Evolutionary conservation across 1,140 invertebrate genomes (phyloP), one percentile per base, ranked within the genome.

Genomic region (Calephelis nemesis): DNA sequence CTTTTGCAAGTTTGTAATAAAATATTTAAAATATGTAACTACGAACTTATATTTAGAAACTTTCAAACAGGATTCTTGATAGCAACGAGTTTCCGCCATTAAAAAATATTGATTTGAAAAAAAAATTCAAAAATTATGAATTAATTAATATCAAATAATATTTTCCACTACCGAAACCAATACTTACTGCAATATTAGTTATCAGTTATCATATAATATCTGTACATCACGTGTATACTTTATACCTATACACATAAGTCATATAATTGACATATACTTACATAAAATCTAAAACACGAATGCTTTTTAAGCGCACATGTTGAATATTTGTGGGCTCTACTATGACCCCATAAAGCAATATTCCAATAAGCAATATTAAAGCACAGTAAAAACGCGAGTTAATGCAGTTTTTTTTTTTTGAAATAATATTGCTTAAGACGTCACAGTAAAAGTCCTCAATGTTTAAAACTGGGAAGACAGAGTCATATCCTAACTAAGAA

Each of bases 231-330:
- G 52, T 54, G 9, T 54, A 54, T 58, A 30, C 50, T 54, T 9
- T 10, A 12, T 58, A 58, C 19, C 5, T 58, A 58, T 30, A 58
- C 54, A 58, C 19, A 58, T 58, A 39, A 10, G 10, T 58, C 30
- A 11, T 1, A 30, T 12, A 58, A 10, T 30, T 39, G 39, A 10
- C 12, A 30, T 30, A 58, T 11, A 10, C 12, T 30, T 58, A 58
- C 19, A 39, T 58, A 58, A 58, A 39, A 39, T 10, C 54, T 39
- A 58, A 19, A 30, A 58, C 54, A 39, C 10, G 11, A 30, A 39
- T 58, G 54, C 54, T 58, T 58, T 58, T 30, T 30, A 58, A 58
- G 54, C 54, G 30, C 30, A 58, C 7, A 58, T 58, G 54, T 58
- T 15, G 30, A 30, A 58, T 30, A 58, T 11, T 19, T 19, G 10